Evolutionary conservation across 2,888 invertebrate species (phyloP).

Genomic region (Ypsolopha sequella): DNA sequence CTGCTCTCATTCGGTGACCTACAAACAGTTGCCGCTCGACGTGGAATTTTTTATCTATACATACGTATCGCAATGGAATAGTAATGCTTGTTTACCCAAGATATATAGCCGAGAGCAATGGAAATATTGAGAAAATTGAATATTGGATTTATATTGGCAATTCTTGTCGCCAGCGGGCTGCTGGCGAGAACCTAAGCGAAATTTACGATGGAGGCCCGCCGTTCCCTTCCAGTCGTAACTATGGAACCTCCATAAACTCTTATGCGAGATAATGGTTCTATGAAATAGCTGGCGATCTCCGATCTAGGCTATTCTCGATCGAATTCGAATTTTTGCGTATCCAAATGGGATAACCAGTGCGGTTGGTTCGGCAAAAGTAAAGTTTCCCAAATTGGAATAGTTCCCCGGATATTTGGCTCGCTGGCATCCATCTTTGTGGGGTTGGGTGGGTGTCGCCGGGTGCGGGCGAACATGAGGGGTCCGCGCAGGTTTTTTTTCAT

Average conservation of each 20-base stretch:
- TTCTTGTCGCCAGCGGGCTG: slow-evolving; percentile 1
- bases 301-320: not conserved
- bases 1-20: slow-evolving; percentile 23
- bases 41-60: not conserved
- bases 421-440: slow-evolving; percentile 53
- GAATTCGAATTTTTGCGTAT: slow-evolving; percentile 21
- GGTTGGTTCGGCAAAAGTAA: slow-evolving; percentile 48
- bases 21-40: slow-evolving; percentile 1
- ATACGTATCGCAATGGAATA: not conserved
- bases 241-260: not conserved
- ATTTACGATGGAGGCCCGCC: slow-evolving; percentile 2
- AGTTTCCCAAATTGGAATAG: slow-evolving; percentile 65
- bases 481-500: slow-evolving; percentile 38
- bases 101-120: not conserved
- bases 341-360: slow-evolving; percentile 36
- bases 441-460: slow-evolving; percentile 17
- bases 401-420: slow-evolving; percentile 50
- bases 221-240: not conserved
- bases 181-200: not conserved
- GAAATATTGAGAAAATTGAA: slow-evolving; percentile 2
- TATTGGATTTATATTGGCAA: slow-evolving; percentile 5
- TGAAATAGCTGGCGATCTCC: not conserved
- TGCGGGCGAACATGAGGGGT: slow-evolving; percentile 10
- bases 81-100: slow-evolving; percentile 2
- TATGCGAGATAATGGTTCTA: not conserved